Base-by-base conservation (phyloP, 2,888 invertebrate genomes). In the Dynastes grantii region DNA sequence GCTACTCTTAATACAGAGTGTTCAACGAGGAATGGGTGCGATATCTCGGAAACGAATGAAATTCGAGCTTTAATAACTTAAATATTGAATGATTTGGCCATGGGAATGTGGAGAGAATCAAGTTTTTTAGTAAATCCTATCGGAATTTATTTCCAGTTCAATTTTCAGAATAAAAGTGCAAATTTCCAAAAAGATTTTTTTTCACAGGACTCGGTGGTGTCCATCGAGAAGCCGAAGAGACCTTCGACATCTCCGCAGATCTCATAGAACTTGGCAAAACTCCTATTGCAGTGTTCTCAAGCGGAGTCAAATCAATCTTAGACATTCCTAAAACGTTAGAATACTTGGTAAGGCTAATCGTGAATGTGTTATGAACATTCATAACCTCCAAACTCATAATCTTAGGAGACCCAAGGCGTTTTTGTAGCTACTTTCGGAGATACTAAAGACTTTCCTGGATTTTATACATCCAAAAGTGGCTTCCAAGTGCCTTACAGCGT, bases 271-370 rank as follows among this genome's bases (percentile, higher is more conserved):
- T 99, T 76, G 96, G 97, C 0, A 92, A 94, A 78, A 96, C 95
- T 80, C 94, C 94, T 13, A 94, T 98, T 0, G 93, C 96, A 65
- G 98, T 99, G 5, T 94, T 99, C 1, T 98, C 97, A 83, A 96
- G 98, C 85, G 99, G 99, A 0, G 94, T 98, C 77, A 99, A 99
- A 89, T 98, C 98, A 27, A 98, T 99, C 84, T 91, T 99, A 78
- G 99, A 99, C 88, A 97, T 99, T 84, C 95, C 94, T 2, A 94
- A 94, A 86, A 99, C 99, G 0, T 90, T 99, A 67, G 99, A 99
- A 88, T 98, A 94, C 88, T 90, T 99, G 90, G 97, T 97, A 90
- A 78, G 67, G 67, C 11, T 8, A 2, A 45, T 11, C 11, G 8
- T 45, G 11, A 45, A 45, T 45, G 8, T 45, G 2, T 45, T 45